Percentiles rank a stretch among this genome's conserved stretches.
These are phyloP conservation scores for Coenonympha glycerion DNA, from an alignment of 2,888 invertebrate genomes.

Conservation along the genomic window DNA sequence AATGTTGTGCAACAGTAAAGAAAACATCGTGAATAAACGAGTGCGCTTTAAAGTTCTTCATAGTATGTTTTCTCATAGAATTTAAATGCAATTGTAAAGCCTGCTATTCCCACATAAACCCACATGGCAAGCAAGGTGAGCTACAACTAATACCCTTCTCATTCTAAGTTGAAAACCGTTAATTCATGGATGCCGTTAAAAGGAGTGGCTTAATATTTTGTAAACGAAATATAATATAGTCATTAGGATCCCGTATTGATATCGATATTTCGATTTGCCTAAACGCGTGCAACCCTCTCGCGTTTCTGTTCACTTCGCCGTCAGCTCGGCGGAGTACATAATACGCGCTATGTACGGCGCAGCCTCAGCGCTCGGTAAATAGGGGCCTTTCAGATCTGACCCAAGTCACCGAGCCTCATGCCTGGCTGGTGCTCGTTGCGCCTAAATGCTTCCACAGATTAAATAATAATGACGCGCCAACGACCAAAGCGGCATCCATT, in stretches of 20 bases:
- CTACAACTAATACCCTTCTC: too few relatives aligned
- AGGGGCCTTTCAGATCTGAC: slow-evolving; percentile 59
- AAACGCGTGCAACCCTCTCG: slow-evolving; percentile 31
- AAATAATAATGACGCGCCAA: slow-evolving; percentile 33
- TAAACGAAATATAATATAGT: background rate
- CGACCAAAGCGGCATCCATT: slow-evolving; percentile 26
- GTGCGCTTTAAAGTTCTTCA: too few relatives aligned
- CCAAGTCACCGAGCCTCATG: slow-evolving; percentile 38
- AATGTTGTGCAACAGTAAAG: too few relatives aligned
- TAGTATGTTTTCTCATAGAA: too few relatives aligned
- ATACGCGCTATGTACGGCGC: slow-evolving; percentile 43
- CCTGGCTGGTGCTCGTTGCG: slow-evolving; percentile 30
- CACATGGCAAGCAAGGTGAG: too few relatives aligned
- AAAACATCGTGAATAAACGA: too few relatives aligned
- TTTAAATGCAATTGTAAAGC: too few relatives aligned
- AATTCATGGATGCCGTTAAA: too few relatives aligned
- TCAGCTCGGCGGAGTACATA: slow-evolving; percentile 45
- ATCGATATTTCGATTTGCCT: slow-evolving; percentile 27
- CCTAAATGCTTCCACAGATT: slow-evolving; percentile 35
- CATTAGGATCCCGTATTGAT: slow-evolving; percentile 23
- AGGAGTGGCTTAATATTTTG: too few relatives aligned
- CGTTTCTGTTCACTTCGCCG: slow-evolving; percentile 48
- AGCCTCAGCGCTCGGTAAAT: slow-evolving; percentile 52
- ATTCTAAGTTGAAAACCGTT: too few relatives aligned
- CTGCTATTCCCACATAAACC: too few relatives aligned